Evolutionary conservation across 2,113 vertebrate species (phyloP).

Genomic region (Hydrochoerus hydrochaeris): DNA sequence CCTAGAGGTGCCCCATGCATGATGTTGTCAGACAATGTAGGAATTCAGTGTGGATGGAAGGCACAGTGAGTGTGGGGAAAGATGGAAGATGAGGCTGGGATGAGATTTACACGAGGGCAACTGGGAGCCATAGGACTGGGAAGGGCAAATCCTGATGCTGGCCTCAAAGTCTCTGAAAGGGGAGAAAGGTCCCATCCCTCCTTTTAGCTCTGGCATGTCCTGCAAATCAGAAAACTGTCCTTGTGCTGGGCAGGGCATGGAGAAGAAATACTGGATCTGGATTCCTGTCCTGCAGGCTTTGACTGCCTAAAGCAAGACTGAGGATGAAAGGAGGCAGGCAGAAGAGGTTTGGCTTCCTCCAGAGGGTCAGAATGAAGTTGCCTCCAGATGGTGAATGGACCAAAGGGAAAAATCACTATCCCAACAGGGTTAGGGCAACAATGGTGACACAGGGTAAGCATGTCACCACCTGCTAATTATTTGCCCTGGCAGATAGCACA

Average conservation of each 20-base stretch:
- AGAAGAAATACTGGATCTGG: neutral
- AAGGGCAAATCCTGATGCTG: neutral
- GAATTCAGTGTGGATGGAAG: neutral
- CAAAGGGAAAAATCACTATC: neutral
- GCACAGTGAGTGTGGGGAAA: neutral
- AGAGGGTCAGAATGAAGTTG: neutral
- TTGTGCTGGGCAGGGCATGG: neutral
- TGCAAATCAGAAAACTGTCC: neutral
- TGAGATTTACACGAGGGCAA: neutral
- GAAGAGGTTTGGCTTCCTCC: neutral
- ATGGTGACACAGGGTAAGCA: neutral
- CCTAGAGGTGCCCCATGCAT: neutral
- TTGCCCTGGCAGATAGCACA: neutral
- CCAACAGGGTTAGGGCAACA: neutral
- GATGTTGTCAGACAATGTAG: neutral
- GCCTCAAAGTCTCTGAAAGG: neutral
- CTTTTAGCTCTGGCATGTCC: neutral
- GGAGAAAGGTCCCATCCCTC: neutral
- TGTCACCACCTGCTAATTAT: neutral
- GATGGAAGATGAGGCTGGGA: neutral
- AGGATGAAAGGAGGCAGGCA: neutral
- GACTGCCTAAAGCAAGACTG: neutral
- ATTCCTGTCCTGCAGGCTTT: fast-evolving
- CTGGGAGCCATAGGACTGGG: neutral
- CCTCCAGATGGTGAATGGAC: neutral